A percentile compares a stretch with the other conserved stretches of the same genome.
Conservation (phyloP, 2,888 invertebrate species). For the Spatulosminthurus flaviceps region DNA sequence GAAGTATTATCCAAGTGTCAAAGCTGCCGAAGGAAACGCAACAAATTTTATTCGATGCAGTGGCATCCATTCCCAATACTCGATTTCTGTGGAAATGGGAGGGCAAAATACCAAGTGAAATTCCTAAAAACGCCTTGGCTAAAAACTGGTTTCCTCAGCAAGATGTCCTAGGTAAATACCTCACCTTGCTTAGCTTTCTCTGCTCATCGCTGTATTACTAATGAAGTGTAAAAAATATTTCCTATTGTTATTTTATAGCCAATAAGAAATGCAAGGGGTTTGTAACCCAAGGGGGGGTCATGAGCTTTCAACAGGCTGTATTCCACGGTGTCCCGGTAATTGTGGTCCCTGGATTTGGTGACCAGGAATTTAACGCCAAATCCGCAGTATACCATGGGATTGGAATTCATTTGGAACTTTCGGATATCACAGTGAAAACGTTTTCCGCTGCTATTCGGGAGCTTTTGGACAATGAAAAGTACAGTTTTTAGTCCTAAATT, state of each 20-base stretch:
- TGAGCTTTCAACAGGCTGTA: background rate
- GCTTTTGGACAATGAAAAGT: background rate
- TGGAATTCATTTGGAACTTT: background rate
- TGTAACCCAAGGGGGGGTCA: background rate
- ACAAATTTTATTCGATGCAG: background rate
- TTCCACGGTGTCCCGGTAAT: background rate
- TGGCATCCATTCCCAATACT: background rate
- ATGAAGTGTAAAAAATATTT: no score
- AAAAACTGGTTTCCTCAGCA: slow-evolving; percentile 2
- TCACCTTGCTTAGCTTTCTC: no score
- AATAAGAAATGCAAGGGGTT: background rate
- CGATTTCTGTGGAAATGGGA: background rate
- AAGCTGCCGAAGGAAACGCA: background rate
- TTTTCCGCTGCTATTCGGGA: background rate
- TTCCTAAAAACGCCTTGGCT: background rate
- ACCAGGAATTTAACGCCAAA: background rate
- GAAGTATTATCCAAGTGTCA: no score
- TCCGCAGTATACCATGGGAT: background rate
- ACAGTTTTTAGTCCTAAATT: no score
- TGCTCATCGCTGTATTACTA: no score
- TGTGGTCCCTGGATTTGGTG: background rate
- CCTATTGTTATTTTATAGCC: background rate
- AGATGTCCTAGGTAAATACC: no score
- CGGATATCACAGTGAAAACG: background rate
- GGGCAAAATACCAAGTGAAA: background rate